Conservation (phyloP, 2,888 invertebrate species). For the Drosophila recens region DNA sequence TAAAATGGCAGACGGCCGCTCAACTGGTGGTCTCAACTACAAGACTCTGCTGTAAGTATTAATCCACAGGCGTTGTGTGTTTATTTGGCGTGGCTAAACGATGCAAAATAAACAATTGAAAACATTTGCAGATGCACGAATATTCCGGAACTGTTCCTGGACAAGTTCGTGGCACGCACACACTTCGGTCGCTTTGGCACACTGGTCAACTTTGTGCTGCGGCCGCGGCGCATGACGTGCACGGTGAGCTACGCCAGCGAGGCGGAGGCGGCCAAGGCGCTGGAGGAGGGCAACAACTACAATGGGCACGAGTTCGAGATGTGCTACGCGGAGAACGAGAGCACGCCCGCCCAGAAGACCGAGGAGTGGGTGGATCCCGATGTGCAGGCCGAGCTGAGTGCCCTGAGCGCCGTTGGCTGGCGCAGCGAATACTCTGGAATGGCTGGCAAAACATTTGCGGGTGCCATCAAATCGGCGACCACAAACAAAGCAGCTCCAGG, state of each 20-base stretch:
- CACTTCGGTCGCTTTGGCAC: slow-evolving; percentile 91
- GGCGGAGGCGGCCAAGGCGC: slow-evolving; percentile 87
- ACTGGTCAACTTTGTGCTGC: slow-evolving; percentile 88
- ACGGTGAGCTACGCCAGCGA: slow-evolving; percentile 89
- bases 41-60: slow-evolving; percentile 61
- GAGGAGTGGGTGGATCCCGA: slow-evolving; percentile 87
- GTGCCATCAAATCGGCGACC: neutral
- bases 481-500: slow-evolving; percentile 5
- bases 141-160: slow-evolving; percentile 89
- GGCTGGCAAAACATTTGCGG: slow-evolving; percentile 10
- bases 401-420: slow-evolving; percentile 85
- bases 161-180: slow-evolving; percentile 87
- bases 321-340: slow-evolving; percentile 86
- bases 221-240: slow-evolving; percentile 88
- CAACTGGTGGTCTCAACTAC: slow-evolving; percentile 45
- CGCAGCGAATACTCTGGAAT: slow-evolving; percentile 29
- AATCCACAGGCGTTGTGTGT: neutral
- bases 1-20: slow-evolving; percentile 46
- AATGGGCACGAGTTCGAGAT: slow-evolving; percentile 88
- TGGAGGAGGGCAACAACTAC: slow-evolving; percentile 87
- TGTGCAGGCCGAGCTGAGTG: slow-evolving; percentile 89
- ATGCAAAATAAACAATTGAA: neutral
- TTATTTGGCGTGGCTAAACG: neutral
- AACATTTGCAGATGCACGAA: slow-evolving; percentile 86
- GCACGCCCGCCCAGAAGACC: slow-evolving; percentile 83